Evolutionary conservation across 2,113 vertebrate species (phyloP).

Genomic region (Engystomops pustulosus): DNA sequence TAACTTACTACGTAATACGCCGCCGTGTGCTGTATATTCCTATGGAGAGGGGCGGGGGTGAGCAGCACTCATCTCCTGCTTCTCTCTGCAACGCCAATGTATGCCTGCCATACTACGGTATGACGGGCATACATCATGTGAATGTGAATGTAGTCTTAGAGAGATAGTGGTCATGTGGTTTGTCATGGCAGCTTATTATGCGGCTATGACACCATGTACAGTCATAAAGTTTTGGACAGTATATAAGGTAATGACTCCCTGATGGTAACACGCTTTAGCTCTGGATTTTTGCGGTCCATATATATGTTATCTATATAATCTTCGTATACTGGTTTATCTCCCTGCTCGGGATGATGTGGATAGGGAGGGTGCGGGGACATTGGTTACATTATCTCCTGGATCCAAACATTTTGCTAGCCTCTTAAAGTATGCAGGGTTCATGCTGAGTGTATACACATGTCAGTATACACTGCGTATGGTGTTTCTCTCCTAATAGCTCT

Average conservation of each 20-base stretch:
- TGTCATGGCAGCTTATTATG: too few relatives aligned
- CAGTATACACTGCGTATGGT: not conserved
- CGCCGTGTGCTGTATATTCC: too few relatives aligned
- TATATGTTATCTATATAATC: slow-evolving; percentile 7
- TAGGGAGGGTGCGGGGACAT: not conserved
- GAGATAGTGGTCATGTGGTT: too few relatives aligned
- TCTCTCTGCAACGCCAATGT: too few relatives aligned
- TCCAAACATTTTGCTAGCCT: not conserved
- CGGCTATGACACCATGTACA: not conserved
- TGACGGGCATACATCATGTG: too few relatives aligned
- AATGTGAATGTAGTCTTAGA: too few relatives aligned
- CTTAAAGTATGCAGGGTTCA: not conserved
- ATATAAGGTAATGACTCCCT: not conserved
- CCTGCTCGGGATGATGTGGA: not conserved
- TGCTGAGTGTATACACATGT: not conserved
- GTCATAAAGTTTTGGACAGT: not conserved
- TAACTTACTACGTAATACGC: too few relatives aligned
- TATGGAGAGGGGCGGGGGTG: too few relatives aligned
- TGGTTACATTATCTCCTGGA: slow-evolving; percentile 2
- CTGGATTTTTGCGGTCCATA: not conserved
- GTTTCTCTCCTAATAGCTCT: not conserved
- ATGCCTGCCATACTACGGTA: too few relatives aligned
- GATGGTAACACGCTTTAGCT: not conserved
- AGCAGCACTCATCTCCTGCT: too few relatives aligned
- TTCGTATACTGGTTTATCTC: slow-evolving; percentile 18